A percentile compares a stretch with the other conserved stretches of the same genome.
Conservation (phyloP, 2,888 invertebrate species). For the Erebia epiphron region DNA sequence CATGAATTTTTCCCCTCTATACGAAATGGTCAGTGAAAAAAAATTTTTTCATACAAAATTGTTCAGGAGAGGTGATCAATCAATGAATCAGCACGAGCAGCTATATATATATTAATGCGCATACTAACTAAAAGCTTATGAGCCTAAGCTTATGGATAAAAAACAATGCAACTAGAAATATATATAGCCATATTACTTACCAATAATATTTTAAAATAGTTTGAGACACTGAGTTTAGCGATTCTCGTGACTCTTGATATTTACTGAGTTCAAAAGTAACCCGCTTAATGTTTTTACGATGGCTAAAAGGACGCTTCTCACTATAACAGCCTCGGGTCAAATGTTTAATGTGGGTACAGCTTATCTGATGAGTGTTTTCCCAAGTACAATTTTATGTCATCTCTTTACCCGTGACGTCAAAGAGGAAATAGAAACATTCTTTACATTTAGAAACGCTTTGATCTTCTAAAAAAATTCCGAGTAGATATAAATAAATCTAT, state of each 20-base stretch:
- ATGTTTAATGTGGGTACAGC: constrained; percentile 17
- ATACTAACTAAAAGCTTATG: too few species aligned
- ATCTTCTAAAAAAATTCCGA: not conserved
- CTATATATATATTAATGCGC: too few species aligned
- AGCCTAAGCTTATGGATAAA: too few species aligned
- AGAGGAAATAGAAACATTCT: constrained; percentile 12
- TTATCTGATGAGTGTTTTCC: constrained; percentile 17
- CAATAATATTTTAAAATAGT: not conserved
- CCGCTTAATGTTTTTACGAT: constrained; percentile 21
- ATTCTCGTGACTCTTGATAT: not conserved
- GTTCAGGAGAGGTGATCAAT: too few species aligned
- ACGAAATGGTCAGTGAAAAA: too few species aligned
- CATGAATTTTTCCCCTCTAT: too few species aligned
- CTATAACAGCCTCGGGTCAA: constrained; percentile 22
- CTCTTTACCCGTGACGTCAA: constrained; percentile 9
- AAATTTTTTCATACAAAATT: too few species aligned
- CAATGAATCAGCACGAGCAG: too few species aligned
- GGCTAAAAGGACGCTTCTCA: constrained; percentile 6
- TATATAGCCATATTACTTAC: not conserved
- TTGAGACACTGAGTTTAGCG: not conserved
- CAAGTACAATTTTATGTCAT: constrained; percentile 13
- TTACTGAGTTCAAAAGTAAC: constrained; percentile 14
- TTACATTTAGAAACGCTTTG: constrained; percentile 3
- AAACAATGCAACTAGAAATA: too few species aligned
- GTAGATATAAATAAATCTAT: not conserved